These are phyloP conservation scores for Leuciscus waleckii DNA, from an alignment of 2,797 vertebrate genomes.

Conservation along the genomic window DNA sequence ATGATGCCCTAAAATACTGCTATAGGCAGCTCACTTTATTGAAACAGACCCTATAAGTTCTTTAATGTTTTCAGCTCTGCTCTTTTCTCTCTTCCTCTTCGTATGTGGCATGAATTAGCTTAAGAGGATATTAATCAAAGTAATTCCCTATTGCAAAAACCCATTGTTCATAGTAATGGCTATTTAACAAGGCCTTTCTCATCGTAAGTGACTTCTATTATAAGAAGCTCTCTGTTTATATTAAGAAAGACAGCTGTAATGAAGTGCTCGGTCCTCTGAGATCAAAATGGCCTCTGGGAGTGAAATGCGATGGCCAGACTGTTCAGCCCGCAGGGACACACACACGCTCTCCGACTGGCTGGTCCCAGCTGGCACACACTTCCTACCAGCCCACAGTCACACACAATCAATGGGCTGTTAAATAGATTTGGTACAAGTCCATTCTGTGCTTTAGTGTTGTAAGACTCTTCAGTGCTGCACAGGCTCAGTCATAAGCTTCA, in stretches of 20 bases:
- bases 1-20: neutral
- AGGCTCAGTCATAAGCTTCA: constrained; percentile 10
- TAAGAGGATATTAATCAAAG: constrained; percentile 50
- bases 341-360: constrained; percentile 17
- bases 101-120: constrained; percentile 1
- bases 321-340: constrained; percentile 28
- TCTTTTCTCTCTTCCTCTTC: constrained; percentile 3
- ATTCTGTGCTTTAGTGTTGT: constrained; percentile 44
- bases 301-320: constrained; percentile 52
- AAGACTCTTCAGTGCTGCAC: constrained; percentile 29
- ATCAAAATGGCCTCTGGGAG: constrained; percentile 49
- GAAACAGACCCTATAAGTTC: neutral
- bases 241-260: constrained; percentile 60
- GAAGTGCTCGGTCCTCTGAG: constrained; percentile 56
- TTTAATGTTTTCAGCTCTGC: neutral
- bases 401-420: constrained; percentile 62
- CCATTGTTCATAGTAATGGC: constrained; percentile 58
- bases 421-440: constrained; percentile 60
- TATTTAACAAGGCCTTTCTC: constrained; percentile 62
- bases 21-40: neutral
- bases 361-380: constrained; percentile 60
- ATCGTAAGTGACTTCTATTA: constrained; percentile 59
- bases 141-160: constrained; percentile 53
- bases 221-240: constrained; percentile 56
- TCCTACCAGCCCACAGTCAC: constrained; percentile 61